Base-by-base conservation (phyloP, 2,888 invertebrate species). In the Spodoptera exigua region DNA sequence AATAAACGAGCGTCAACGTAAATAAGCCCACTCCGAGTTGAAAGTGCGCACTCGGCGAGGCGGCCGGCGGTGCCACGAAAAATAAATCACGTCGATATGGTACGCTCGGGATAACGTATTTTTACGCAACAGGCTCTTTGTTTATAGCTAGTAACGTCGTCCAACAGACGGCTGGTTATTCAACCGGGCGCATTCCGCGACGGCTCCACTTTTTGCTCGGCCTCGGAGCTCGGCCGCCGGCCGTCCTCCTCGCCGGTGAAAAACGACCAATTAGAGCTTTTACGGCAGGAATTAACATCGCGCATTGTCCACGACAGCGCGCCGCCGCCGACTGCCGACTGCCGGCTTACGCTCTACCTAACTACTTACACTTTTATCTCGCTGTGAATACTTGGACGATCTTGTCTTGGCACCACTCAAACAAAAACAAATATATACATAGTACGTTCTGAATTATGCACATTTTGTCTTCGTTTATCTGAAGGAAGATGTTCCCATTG, bases 111-210 rank as follows among this genome's bases (percentile, higher is more conserved):
- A 88, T 88, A 90, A 86, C 90, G 91, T 92, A 93, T 92, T 93
- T 93, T 93, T 93, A 93, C 93, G 93, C 92, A 93, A 92, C 87
- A 85, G 80, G 76, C 87, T 89, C 88, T 90, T 91, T 92, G 92
- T 92, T 91, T 93, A 89, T 92, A 90, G 88, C 85, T 87, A 84
- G 87, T 81, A 83, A 79, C 81, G 80, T 70, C 78, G 81, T 74
- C 79, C 79, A 66, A 81, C 87, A 89, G 90, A 87, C 92, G 89
- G 88, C 89, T 92, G 93, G 92, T 92, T 93, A 91, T 93, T 93
- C 93, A 93, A 93, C 93, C 91, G 89, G 84, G 85, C 91, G 83
- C 93, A 93, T 94, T 92, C 93, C 93, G 89, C 86, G 92, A 86
- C 92, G 91, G 86, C 83, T 82, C 87, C 87, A 89, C 92, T 94